These are phyloP conservation scores for Thrips palmi DNA, from an alignment of 1,140 invertebrate genomes.

Conservation along the genomic window DNA sequence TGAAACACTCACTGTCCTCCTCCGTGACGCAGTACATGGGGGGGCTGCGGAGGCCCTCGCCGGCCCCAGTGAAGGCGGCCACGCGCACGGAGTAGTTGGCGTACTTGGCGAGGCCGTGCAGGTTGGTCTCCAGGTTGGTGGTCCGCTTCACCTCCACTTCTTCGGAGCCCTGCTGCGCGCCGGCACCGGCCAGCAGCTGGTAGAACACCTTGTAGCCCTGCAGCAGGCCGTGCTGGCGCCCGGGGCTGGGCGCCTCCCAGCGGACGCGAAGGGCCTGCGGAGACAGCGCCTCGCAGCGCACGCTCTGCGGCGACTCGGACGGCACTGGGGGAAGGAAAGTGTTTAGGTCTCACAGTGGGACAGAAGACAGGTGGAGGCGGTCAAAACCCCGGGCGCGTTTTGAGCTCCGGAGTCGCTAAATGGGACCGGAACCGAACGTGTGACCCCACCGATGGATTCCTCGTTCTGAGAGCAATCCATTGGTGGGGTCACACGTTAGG, in stretches of 20 bases:
- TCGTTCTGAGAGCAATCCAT: no score
- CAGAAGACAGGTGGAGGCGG: no score
- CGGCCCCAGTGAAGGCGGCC: conserved; percentile 56
- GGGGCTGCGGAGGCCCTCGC: conserved; percentile 52
- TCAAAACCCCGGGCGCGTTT: no score
- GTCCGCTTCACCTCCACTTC: conserved; percentile 46
- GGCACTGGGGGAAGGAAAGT: no score
- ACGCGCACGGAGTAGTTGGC: conserved; percentile 69
- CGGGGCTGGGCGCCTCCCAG: conserved; percentile 62
- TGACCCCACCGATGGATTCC: no score
- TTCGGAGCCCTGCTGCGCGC: no score
- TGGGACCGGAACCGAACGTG: no score
- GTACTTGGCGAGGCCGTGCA: conserved; percentile 48
- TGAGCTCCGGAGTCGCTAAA: no score
- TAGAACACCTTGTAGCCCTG: conserved; percentile 76
- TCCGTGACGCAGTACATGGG: conserved; percentile 59
- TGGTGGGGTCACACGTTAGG: no score
- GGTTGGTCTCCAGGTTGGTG: conserved; percentile 43
- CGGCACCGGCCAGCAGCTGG: no score
- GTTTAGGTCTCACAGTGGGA: no score
- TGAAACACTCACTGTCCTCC: conserved; percentile 51
- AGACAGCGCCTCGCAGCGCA: conserved; percentile 49
- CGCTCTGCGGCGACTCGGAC: conserved; percentile 49
- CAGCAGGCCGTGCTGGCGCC: conserved; percentile 63
- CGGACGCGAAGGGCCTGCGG: conserved; percentile 65